phyloP scores from a whole-genome alignment of 2,113 vertebrate genomes.

The Pithys albifrons region DNA sequence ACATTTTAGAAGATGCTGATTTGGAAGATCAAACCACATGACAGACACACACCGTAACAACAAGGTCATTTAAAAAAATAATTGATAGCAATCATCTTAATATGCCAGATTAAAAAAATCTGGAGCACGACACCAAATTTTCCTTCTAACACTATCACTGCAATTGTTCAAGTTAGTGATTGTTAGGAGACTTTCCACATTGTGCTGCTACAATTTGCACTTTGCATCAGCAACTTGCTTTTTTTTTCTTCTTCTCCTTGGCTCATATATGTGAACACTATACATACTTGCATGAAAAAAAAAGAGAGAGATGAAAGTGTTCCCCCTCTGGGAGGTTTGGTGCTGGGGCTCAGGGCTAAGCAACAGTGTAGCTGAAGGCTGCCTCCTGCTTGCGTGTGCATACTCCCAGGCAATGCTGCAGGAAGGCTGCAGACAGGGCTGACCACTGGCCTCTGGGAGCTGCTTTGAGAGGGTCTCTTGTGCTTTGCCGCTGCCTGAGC shows the following conservation, averaged over 20 bases:
- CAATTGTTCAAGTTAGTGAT: background rate
- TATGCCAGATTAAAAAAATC: background rate
- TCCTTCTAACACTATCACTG: background rate
- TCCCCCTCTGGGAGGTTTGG: background rate
- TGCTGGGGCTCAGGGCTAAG: background rate
- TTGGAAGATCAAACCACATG: background rate
- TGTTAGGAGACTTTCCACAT: background rate
- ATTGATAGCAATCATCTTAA: background rate
- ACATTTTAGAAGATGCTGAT: background rate
- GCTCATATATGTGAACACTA: background rate
- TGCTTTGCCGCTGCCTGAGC: background rate
- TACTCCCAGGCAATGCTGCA: background rate
- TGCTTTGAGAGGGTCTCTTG: background rate
- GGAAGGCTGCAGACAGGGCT: background rate
- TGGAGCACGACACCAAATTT: background rate
- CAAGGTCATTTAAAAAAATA: background rate
- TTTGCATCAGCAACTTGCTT: background rate
- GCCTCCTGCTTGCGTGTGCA: background rate
- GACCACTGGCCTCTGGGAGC: background rate
- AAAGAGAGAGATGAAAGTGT: background rate
- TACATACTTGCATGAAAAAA: background rate
- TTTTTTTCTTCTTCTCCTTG: background rate
- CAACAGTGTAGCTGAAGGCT: rapidly evolving
- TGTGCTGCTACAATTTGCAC: background rate
- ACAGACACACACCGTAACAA: background rate